These are phyloP conservation scores for Clostera curtula DNA, from an alignment of 2,888 invertebrate species.

Conservation along the genomic window DNA sequence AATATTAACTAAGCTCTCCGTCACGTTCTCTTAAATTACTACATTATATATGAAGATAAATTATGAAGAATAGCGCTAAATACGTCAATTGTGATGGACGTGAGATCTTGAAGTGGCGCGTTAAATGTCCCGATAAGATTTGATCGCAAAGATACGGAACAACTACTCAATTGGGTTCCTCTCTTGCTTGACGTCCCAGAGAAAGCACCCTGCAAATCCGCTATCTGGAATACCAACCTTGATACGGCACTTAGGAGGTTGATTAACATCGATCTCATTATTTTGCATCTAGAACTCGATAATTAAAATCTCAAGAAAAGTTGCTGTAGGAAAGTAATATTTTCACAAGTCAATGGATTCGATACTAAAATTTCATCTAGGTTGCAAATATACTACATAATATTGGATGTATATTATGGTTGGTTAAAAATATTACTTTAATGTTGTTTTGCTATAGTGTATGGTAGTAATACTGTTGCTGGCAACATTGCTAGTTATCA, in stretches of 20 bases:
- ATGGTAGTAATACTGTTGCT: no score
- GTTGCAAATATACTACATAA: no score
- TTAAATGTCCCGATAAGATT: conserved; percentile 68
- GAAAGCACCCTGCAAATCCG: conserved; percentile 33
- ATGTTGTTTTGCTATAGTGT: no score
- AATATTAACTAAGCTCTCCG: no score
- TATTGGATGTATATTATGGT: no score
- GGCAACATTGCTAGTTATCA: no score
- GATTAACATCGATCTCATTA: conserved; percentile 13
- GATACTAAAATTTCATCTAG: no score
- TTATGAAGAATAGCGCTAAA: conserved; percentile 21
- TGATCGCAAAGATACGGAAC: conserved; percentile 57
- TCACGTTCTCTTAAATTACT: no score
- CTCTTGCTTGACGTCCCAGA: conserved; percentile 48
- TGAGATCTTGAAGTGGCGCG: conserved; percentile 53
- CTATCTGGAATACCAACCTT: conserved; percentile 29
- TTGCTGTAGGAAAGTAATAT: no score
- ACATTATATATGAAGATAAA: conserved; percentile 16
- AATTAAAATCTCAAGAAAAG: no score
- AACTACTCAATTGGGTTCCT: conserved; percentile 42
- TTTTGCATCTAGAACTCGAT: conserved; percentile 12
- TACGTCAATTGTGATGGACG: conserved; percentile 36
- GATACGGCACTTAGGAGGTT: conserved; percentile 27
- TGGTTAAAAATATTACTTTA: no score
- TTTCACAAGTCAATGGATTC: no score